Base-by-base conservation (phyloP, 1,140 invertebrate genomes). In the Philopotamus ludificatus region DNA sequence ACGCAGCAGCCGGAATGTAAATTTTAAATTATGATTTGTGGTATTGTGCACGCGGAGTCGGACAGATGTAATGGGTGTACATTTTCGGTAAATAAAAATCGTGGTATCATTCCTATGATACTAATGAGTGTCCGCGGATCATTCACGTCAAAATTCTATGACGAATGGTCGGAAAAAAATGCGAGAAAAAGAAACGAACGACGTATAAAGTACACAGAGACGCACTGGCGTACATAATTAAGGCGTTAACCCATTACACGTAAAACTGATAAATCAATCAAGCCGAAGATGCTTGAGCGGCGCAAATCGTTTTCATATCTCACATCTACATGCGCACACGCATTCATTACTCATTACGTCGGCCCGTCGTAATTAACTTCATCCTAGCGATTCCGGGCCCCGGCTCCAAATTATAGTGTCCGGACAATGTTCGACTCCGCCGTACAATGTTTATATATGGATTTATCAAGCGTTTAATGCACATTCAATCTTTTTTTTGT, bases 341-440 rank as follows among this genome's bases (percentile, higher is more conserved):
- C 4, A 12, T 34, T 34, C 28, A 34, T 34, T 34, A 34, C 44
- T 47, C 44, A 8, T 47, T 8, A 16, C 44, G 44, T 47, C 44
- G 44, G 15, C 44, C 44, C 8, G 44, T 9, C 15, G 44, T 47
- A 47, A 47, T 47, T 47, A 47, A 47, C 44, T 47, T 47, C 44
- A 47, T 47, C 44, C 44, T 15, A 47, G 18, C 18, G 18, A 47
- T 47, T 47, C 44, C 18, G 44, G n/a, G n/a, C n/a, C 10, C 44
- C 44, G 18, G 18, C 18, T 20, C 44, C 10, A 47, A 47, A 47
- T 47, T 47, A 47, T 47, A 47, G 44, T 47, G 44, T 4, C 18
- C 44, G 44, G n/a, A n/a, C n/a, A n/a, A n/a, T n/a, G n/a, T 16
- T 12, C 18, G 44, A 47, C 8, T 16, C 7, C 44, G 44, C 18